These are phyloP conservation scores for Salvelinus namaycush DNA, from an alignment of 2,113 vertebrate genomes.

Conservation along the genomic window DNA sequence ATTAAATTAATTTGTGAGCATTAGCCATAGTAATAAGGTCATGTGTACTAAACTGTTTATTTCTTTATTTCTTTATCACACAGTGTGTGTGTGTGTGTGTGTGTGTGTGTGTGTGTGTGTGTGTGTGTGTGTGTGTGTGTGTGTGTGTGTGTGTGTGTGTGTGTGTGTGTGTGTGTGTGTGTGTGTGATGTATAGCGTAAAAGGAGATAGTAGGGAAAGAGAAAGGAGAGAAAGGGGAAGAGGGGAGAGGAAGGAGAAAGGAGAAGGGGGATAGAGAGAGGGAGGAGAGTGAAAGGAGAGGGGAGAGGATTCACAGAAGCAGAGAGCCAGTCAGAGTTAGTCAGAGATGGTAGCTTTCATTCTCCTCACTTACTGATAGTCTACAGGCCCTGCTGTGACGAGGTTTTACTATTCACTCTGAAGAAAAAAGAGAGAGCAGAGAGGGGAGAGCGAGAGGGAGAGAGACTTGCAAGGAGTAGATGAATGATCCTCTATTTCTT, in stretches of 20 bases:
- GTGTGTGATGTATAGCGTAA: not conserved
- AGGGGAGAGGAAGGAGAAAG: not conserved
- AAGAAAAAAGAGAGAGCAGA: not conserved
- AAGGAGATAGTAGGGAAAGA: not conserved
- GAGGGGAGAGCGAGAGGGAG: not conserved
- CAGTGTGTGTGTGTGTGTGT: not conserved
- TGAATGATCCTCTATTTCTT: slow-evolving; percentile 56
- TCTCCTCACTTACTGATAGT: slow-evolving; percentile 2
- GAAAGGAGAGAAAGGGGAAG: not conserved
- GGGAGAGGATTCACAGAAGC: not conserved
- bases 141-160: not conserved
- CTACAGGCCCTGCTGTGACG: slow-evolving; percentile 8
- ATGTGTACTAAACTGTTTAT: not conserved
- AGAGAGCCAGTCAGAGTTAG: not conserved
- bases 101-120: no score
- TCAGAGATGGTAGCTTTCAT: not conserved
- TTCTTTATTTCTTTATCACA: not conserved
- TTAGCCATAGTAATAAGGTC: not conserved
- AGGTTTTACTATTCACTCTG: slow-evolving; percentile 8
- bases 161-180: not conserved
- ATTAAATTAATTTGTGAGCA: slow-evolving; percentile 1
- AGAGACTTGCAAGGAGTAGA: slow-evolving; percentile 43
- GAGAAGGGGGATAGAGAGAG: not conserved
- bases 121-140: not conserved
- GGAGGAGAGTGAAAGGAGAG: not conserved